Evolutionary conservation across 2,888 invertebrate species (phyloP), one percentile per base, ranked within the genome.

Genomic region (Syrista parreyssii): DNA sequence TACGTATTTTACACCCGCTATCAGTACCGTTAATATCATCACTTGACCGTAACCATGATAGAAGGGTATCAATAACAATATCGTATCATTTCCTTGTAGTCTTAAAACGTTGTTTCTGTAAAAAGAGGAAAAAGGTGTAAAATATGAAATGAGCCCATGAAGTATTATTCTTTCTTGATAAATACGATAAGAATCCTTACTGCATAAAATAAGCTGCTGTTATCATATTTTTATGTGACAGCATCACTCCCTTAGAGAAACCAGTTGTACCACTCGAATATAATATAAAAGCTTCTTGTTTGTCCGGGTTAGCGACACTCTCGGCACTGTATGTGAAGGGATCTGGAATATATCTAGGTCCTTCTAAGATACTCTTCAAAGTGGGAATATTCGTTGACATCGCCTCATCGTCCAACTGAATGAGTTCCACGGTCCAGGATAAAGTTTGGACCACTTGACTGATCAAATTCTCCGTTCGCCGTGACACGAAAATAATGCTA

Each of bases 201-300:
- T 32, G 71, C 23, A 33, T 30, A 32, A 71, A 32, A 23, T 76
- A 68, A 30, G 79, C 31, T 32, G 75, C 40, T 11, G 91, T 85
- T 86, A 94, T 87, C n/a, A 95, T 89, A 91, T 96, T 96, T 40
- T 92, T 91, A 90, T 96, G 95, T 1, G 95, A 94, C 6, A 96
- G 91, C 92, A 94, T 93, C 0, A 96, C 96, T 34, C 95, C 96
- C 90, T 96, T 96, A 0, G 96, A 95, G 77, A 96, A 87, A 0
- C 97, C 97, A 0, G 93, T 94, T 0, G 94, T 94, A 11, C 94
- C 94, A 80, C 93, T 93, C 33, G 93, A 93, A 83, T 90, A 92
- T 1, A 93, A 90, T 79, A 93, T 85, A 0, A 90, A 84, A 1
- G 89, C 85, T 0, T 91, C 82, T 77, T 92, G 91, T 15, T 91